These are phyloP conservation scores for Desmodus rotundus DNA, from an alignment of 2,113 vertebrate genomes.

Conservation along the genomic window DNA sequence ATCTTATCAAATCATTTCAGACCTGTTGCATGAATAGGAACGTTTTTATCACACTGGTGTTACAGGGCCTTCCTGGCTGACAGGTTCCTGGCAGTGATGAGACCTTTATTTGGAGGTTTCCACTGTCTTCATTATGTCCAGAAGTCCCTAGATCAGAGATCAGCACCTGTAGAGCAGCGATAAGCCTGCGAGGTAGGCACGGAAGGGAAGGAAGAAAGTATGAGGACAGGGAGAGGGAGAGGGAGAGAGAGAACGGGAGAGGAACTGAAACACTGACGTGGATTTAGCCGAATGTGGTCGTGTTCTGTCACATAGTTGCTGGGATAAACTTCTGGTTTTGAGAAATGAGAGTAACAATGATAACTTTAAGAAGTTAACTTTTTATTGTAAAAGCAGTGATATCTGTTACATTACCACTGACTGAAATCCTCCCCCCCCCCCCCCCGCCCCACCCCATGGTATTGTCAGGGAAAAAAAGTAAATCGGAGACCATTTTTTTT, in stretches of 20 bases:
- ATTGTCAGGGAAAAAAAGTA: neutral
- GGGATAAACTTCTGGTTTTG: neutral
- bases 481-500: neutral
- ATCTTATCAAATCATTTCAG: neutral
- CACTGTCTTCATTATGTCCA: neutral
- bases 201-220: neutral
- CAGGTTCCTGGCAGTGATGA: neutral
- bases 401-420: neutral
- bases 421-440: neutral
- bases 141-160: neutral
- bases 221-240: neutral
- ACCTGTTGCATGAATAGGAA: neutral
- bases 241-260: neutral
- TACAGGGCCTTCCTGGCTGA: neutral
- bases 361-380: neutral
- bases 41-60: neutral
- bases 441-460: neutral
- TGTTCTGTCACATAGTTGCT: neutral
- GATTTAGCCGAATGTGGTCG: neutral
- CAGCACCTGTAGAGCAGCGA: neutral
- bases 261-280: neutral
- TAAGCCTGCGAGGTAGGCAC: neutral
- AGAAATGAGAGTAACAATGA: neutral
- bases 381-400: neutral
- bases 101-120: neutral